A percentile compares a stretch with the other conserved stretches of the same genome.
phyloP scores from a whole-genome alignment of 2,888 invertebrate species.

The Synergus laeviventris region DNA sequence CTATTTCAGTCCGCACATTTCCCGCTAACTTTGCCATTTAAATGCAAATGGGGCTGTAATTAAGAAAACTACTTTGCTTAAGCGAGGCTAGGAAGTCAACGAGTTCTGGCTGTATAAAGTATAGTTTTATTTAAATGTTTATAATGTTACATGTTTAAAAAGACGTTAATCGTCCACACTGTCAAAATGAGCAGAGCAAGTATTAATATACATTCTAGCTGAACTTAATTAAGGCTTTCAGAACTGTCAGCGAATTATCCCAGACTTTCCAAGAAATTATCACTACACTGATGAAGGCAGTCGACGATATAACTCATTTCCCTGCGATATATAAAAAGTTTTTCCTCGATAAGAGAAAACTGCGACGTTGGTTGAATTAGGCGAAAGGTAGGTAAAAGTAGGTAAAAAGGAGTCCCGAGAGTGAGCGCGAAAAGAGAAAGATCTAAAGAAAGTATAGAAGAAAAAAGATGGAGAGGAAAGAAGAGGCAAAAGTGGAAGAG shows the following conservation, averaged over 20 bases:
- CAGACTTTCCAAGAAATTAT: slow-evolving; percentile 41
- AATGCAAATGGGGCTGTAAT: slow-evolving; percentile 56
- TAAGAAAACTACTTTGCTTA: slow-evolving; percentile 55
- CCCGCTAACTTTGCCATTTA: slow-evolving; percentile 55
- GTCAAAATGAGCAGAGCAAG: background rate
- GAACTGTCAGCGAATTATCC: slow-evolving; percentile 27
- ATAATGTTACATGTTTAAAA: slow-evolving; percentile 13
- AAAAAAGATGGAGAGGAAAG: slow-evolving; percentile 34
- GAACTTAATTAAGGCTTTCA: slow-evolving; percentile 40
- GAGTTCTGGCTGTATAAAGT: slow-evolving; percentile 3
- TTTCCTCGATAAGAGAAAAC: slow-evolving; percentile 42
- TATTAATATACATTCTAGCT: slow-evolving; percentile 43
- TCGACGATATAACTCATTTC: slow-evolving; percentile 18
- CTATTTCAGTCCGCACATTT: slow-evolving; percentile 51
- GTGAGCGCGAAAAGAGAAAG: slow-evolving; percentile 29
- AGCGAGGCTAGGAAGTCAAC: slow-evolving; percentile 43
- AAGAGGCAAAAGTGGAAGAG: slow-evolving; percentile 32
- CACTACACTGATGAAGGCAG: slow-evolving; percentile 15
- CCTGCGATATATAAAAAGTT: slow-evolving; percentile 40
- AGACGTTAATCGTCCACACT: slow-evolving; percentile 12
- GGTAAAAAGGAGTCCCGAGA: slow-evolving; percentile 34
- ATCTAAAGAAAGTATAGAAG: background rate
- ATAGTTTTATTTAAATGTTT: slow-evolving; percentile 50
- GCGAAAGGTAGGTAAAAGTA: slow-evolving; percentile 20
- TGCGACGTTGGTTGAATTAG: slow-evolving; percentile 24